Base-by-base conservation (phyloP, 2,797 vertebrate species). In the Tolypeutes matacus region DNA sequence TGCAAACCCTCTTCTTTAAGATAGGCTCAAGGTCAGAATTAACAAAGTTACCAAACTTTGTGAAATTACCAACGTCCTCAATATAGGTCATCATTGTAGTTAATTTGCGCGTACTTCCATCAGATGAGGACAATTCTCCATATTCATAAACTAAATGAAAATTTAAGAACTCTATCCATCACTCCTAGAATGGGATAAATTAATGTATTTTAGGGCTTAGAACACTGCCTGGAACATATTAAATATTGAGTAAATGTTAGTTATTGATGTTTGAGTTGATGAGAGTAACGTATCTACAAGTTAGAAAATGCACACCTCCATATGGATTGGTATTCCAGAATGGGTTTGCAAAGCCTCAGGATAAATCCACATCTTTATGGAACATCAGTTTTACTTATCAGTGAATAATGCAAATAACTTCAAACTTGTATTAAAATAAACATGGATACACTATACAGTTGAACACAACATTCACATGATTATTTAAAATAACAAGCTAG, bases 381-480 rank as follows among this genome's bases (percentile, higher is more conserved):
- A 87, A 77, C 64, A 58, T 73, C 23, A 78, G 3, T 72, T 91
- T 83, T 92, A 65, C 29, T 58, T 80, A 7, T 46, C 39, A 88
- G 20, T n/a, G 81, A 95, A 82, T 65, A 81, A 70, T 62, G 42
- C 12, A 95, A 90, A 51, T 27, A 72, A 67, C 42, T 67, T 46
- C 29, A 89, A 73, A 58, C 0, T 17, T 31, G 36, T 72, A 73
- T 56, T 83, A 83, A 53, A 56, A n/a, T 73, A 62, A 72, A 39
- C 31, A 77, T 82, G 9, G 14, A 76, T 56, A 78, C 6, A 53
- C 5, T 9, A 31, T 34, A 82, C 13, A 70, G 12, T 31, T 86
- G 12, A 86, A 82, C 53, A 77, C 9, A 76, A 14, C 31, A 91
- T 56, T 82, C 25, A 70, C 82, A 65, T 86, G 17, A 82, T 29